Base-by-base conservation (phyloP, 2,888 invertebrate species). In the Eurytoma adleriae region DNA sequence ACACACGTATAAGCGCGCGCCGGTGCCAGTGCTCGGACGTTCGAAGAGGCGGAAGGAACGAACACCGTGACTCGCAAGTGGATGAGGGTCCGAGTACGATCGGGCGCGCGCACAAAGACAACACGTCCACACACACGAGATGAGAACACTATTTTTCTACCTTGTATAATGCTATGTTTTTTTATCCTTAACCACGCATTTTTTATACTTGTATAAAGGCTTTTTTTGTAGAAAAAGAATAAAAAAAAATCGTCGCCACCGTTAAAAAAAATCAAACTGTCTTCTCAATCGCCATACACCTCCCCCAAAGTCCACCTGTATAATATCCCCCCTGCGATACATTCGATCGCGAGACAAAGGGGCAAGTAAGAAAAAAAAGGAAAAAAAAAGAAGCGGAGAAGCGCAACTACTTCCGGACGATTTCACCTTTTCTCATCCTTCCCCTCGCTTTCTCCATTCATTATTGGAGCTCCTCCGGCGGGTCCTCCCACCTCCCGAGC, bases 181-280 rank as follows among this genome's bases (percentile, higher is more conserved):
- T 61, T 83, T 82, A 13, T 40, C 48, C 48, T 86, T 88, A 90
- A 88, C 85, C 87, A 88, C 86, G 89, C 89, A 89, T 87, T 89
- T 89, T 89, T 90, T 90, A 83, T 90, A 90, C 89, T 90, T 90
- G 90, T 90, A 90, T 90, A 90, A 90, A 90, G 90, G 90, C 90
- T 90, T 82, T 90, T 89, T 90, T 90, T 90, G 87, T 89, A 88
- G 87, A 88, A 86, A 87, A 81, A 87, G 87, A 89, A 88, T 87
- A 86, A 86, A 85, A 90, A 89, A 89, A 88, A 89, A 87, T 87
- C 89, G 89, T 90, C 90, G 90, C 90, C 90, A 90, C 90, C 90
- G 90, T 90, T 88, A 84, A 86, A 82, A 73, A 30, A 68, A 52
- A 67, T 4, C 66, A 40, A 40, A 40, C 66, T 59, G 67, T 82